Evolutionary conservation across 2,113 vertebrate genomes (phyloP), one percentile per base, ranked within the genome.

Genomic region (Pseudopodoces humilis): DNA sequence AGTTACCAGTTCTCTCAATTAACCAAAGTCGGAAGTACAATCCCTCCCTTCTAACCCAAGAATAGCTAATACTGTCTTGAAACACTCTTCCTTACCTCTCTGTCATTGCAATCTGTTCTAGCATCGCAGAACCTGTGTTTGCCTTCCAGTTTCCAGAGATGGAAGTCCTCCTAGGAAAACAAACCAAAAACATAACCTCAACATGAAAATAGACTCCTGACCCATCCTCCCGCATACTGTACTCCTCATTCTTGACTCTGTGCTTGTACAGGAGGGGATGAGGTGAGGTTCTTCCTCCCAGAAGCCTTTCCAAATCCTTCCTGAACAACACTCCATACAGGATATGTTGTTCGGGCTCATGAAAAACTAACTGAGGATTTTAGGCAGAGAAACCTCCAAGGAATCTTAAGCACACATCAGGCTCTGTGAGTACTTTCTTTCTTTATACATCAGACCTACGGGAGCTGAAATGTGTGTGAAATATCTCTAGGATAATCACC

Each of bases 141-240:
- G 99, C 99, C 91, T 99, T 99, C 99, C 99, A 99, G 98, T 99
- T 99, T 22, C 99, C 99, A 84, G 99, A 99, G 96, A 99, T 99
- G 46, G 99, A 99, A 1, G 99, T 99, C 92, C 99, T 99, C 99
- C 99, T 99, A 95, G 96, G 74, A 97, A 96, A 98, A 93, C 96
- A 53, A 95, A 95, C 83, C 92, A 84, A 81, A 95, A 93, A 10
- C 64, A 62, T 67, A 75, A 76, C 49, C 63, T 1, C 22, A 95
- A 77, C 91, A 37, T 69, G 50, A 90, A 93, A 95, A 92, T 83
- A 94, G 65, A 81, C 41, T 59, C 14, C n/a, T 90, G 49, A 70
- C 70, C 93, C 93, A 59, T 94, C 80, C 88, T 90, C 43, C 86
- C 2, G 11, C 41, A 37, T 52, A 85, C 23, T 56, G 37, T 39